Evolutionary conservation across 2,113 vertebrate genomes (phyloP), one percentile per base, ranked within the genome.

Genomic region (Tinamus guttatus): DNA sequence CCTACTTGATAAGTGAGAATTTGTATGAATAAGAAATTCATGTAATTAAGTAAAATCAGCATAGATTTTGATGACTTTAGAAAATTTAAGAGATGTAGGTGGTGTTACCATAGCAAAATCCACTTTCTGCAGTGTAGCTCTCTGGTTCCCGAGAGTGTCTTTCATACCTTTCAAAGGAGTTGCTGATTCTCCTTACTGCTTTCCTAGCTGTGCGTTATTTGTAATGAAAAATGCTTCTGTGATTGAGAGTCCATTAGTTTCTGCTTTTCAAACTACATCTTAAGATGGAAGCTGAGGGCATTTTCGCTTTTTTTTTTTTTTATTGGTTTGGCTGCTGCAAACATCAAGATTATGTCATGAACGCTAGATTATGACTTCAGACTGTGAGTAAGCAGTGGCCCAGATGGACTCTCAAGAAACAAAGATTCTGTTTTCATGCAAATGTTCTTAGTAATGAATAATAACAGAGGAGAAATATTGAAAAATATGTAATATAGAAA

Each of bases 371-470:
- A 89, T 95, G 87, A 95, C 92, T 97, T 94, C 41, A 54, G 81
- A 92, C 81, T 96, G 77, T 94, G 93, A 97, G 94, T 79, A 97
- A 96, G 71, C 69, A 96, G 62, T 51, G 65, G 41, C 45, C 98
- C 95, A 98, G 97, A 97, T 98, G 97, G 96, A 88, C 60, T 93
- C 82, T 85, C 30, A 27, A 92, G 87, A 95, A 96, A 85, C 38
- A 96, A 96, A 84, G 80, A 79, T 88, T 54, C 49, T 20, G n/a
- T 94, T 97, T 96, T 91, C 84, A 96, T 90, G 76, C 74, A 96
- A 96, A 96, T 97, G 27, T 59, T 95, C 59, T 45, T 85, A 56
- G 84, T 92, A 95, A 86, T 77, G 93, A 95, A 94, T 81, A 93
- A 92, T 70, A 93, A 77, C 52, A 60, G 51, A 70, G 93, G 56